Evolutionary conservation across 2,797 vertebrate genomes (phyloP).

Genomic region (Gambelia wislizenii): DNA sequence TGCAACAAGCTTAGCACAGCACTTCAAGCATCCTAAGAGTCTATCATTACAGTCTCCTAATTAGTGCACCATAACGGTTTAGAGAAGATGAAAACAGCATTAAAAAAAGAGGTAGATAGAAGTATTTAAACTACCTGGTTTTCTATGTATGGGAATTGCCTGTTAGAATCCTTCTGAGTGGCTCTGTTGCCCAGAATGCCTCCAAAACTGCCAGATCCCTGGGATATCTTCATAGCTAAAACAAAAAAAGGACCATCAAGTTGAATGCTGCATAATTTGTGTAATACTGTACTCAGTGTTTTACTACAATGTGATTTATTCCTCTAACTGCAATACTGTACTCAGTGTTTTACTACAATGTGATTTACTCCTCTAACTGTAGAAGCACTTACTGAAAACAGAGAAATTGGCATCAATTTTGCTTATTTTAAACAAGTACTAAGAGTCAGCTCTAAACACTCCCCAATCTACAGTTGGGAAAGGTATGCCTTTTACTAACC

Average conservation of each 20-base stretch:
- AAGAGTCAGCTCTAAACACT: background rate
- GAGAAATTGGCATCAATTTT: background rate
- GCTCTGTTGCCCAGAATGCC: slow-evolving; percentile 89
- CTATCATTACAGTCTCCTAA: background rate
- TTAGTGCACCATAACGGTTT: background rate
- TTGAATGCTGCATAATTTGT: slow-evolving; percentile 6
- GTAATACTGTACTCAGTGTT: background rate
- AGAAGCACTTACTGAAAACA: background rate
- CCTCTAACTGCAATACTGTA: too few relatives aligned
- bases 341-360: background rate
- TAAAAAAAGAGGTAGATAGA: background rate
- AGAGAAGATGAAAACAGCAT: background rate
- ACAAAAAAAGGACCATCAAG: slow-evolving; percentile 41
- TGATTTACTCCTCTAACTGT: too few relatives aligned
- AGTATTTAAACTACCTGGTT: slow-evolving; percentile 84
- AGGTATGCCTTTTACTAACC: slow-evolving; percentile 76
- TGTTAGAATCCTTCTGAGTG: slow-evolving; percentile 87
- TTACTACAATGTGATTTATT: background rate
- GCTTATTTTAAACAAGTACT: background rate
- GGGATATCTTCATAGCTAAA: slow-evolving; percentile 89
- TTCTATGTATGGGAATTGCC: slow-evolving; percentile 85
- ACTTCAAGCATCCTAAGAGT: background rate
- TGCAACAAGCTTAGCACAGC: background rate
- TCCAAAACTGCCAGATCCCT: slow-evolving; percentile 93
- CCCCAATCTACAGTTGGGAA: background rate